phyloP scores from a whole-genome alignment of 2,797 vertebrate species.

The Sebastes matsubarae region DNA sequence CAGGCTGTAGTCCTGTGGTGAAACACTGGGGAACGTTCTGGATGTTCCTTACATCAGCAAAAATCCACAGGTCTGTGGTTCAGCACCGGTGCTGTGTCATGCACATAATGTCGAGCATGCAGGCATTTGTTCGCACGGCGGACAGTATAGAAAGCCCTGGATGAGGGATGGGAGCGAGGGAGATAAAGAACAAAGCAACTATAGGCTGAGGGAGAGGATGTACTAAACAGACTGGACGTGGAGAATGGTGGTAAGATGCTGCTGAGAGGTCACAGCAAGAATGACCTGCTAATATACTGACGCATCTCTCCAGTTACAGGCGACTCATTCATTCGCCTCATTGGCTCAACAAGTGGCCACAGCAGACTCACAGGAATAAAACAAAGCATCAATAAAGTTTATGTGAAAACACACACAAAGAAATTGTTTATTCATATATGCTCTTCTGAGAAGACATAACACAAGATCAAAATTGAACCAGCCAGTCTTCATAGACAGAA shows the following conservation, averaged over 20 bases:
- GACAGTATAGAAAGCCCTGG: constrained; percentile 51
- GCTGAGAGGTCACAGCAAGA: not conserved
- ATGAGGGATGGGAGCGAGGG: constrained; percentile 2
- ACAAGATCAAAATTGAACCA: not conserved
- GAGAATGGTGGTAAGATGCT: not conserved
- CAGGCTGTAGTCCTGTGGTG: constrained; percentile 13
- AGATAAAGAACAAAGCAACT: not conserved
- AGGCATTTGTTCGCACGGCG: constrained; percentile 46
- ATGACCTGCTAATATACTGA: constrained; percentile 4
- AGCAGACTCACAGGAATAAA: not conserved
- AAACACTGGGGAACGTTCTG: constrained; percentile 67
- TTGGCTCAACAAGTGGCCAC: constrained; percentile 24
- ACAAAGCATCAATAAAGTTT: not conserved
- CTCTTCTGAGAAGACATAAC: not conserved
- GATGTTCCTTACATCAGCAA: constrained; percentile 67
- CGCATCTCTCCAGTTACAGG: constrained; percentile 16
- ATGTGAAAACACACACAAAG: not conserved
- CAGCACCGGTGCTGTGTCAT: constrained; percentile 59
- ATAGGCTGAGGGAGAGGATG: not conserved
- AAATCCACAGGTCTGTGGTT: constrained; percentile 58
- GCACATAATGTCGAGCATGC: constrained; percentile 58
- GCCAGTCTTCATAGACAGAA: constrained; percentile 27
- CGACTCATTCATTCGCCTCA: not conserved
- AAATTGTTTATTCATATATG: not conserved
- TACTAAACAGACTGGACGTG: not conserved